A percentile compares a stretch with the other conserved stretches of the same genome.
Conservation (phyloP, 2,888 invertebrate species). For the Thecocarcelia acutangulata region DNA sequence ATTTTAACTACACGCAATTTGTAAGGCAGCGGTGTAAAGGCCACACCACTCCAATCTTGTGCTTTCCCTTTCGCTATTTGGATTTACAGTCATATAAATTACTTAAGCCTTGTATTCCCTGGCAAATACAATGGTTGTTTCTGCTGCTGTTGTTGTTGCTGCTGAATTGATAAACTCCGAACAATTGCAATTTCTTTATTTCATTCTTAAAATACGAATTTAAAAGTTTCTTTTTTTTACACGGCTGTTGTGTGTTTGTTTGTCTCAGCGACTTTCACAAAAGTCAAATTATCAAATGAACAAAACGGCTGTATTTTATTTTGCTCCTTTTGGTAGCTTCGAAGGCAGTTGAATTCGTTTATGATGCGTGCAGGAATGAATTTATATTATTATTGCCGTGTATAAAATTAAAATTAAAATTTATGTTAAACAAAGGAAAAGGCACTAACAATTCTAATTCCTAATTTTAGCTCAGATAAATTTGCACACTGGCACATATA, state of each 20-base stretch:
- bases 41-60: neutral
- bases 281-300: slow-evolving; percentile 30
- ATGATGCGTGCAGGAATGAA: slow-evolving; percentile 74
- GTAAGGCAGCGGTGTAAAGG: slow-evolving; percentile 22
- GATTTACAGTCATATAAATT: slow-evolving; percentile 40
- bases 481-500: neutral
- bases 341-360: slow-evolving; percentile 70
- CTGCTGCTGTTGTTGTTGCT: neutral
- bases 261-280: slow-evolving; percentile 30
- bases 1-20: slow-evolving; percentile 54
- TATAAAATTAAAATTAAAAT: slow-evolving; percentile 80
- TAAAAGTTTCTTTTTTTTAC: slow-evolving; percentile 38
- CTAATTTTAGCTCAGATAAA: slow-evolving; percentile 6
- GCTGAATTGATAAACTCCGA: slow-evolving; percentile 57
- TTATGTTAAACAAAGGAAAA: slow-evolving; percentile 68
- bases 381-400: slow-evolving; percentile 76
- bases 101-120: slow-evolving; percentile 47
- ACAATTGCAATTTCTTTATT: slow-evolving; percentile 56
- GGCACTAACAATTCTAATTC: slow-evolving; percentile 24
- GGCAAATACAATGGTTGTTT: neutral
- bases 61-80: neutral
- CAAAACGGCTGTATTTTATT: neutral
- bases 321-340: neutral
- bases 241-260: neutral
- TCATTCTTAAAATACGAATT: slow-evolving; percentile 18